A percentile compares a stretch with the other conserved stretches of the same genome.
Conservation (phyloP, 1,140 invertebrate genomes). For the Hycleus phaleratus region DNA sequence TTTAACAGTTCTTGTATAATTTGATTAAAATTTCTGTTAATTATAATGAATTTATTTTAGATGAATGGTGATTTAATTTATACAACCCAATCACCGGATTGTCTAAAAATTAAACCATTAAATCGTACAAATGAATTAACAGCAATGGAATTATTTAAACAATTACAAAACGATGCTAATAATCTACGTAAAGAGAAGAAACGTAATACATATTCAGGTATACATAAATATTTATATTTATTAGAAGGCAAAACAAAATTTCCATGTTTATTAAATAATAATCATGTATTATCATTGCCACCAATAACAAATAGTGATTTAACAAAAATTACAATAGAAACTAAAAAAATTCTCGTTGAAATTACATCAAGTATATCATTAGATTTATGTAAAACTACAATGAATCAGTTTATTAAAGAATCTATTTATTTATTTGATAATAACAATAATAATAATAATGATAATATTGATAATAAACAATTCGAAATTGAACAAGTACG, state of each 20-base stretch:
- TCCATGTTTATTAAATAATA: conserved; percentile 59
- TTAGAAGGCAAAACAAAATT: conserved; percentile 65
- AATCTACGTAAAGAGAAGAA: conserved; percentile 69
- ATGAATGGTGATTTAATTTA: conserved; percentile 53
- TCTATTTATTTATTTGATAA: conserved; percentile 47
- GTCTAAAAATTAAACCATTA: conserved; percentile 59
- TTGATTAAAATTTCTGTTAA: not conserved
- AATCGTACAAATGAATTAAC: conserved; percentile 51
- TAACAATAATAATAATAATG: not conserved
- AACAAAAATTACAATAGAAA: conserved; percentile 61
- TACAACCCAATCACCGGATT: conserved; percentile 52
- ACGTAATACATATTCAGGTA: conserved; percentile 67
- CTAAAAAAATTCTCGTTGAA: conserved; percentile 64
- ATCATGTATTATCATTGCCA: conserved; percentile 69
- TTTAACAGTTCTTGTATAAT: too few relatives aligned
- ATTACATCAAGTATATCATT: conserved; percentile 65
- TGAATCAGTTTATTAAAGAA: conserved; percentile 59
- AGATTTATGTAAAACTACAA: conserved; percentile 58
- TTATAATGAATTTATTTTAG: conserved; percentile 16
- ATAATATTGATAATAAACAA: conserved; percentile 25
- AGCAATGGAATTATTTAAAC: conserved; percentile 57
- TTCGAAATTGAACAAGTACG: conserved; percentile 60
- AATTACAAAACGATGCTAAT: conserved; percentile 67
- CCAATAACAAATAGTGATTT: conserved; percentile 75
- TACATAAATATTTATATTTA: conserved; percentile 74